A percentile compares a stretch with the other conserved stretches of the same genome.
These are phyloP conservation scores for Neotoxoptera formosana DNA, from an alignment of 1,140 invertebrate species.

Conservation along the genomic window DNA sequence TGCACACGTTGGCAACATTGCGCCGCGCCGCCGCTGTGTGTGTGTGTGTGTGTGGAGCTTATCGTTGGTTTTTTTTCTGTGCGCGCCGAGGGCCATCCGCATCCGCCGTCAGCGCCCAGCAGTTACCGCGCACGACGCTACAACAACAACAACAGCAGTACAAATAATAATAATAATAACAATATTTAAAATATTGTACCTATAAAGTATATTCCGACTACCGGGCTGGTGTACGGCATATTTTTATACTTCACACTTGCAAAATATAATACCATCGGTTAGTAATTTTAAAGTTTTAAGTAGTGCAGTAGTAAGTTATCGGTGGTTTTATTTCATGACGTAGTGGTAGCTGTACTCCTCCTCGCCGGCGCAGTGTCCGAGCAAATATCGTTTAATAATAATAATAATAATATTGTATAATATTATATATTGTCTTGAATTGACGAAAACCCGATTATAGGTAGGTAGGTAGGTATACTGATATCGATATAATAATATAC, in stretches of 20 bases:
- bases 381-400: no score
- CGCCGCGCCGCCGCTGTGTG: neutral
- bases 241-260: neutral
- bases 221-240: neutral
- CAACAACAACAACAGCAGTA: neutral
- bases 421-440: neutral
- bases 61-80: constrained; percentile 28
- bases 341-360: no score
- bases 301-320: no score
- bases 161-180: neutral
- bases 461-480: no score
- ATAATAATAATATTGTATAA: no score
- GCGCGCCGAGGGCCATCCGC: constrained; percentile 40
- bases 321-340: no score
- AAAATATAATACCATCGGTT: no score
- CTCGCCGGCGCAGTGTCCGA: no score
- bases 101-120: neutral
- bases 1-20: constrained; percentile 42
- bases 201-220: neutral
- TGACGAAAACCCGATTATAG: neutral
- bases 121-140: neutral
- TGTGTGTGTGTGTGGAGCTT: neutral
- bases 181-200: neutral
- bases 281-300: no score
- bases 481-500: neutral